phyloP scores from a whole-genome alignment of 1,140 invertebrate genomes.

The Vanessa atalanta region DNA sequence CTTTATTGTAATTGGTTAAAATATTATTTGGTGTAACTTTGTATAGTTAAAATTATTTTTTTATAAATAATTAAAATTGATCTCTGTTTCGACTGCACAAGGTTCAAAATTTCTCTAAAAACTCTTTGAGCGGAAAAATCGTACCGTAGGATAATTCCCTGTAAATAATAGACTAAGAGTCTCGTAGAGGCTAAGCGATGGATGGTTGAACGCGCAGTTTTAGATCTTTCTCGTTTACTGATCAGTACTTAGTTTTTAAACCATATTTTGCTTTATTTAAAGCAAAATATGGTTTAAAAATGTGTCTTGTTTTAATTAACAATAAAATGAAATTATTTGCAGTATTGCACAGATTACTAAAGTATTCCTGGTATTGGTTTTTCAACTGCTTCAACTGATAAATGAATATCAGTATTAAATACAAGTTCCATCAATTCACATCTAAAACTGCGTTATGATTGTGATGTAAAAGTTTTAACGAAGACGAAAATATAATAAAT shows the following conservation, averaged over 20 bases:
- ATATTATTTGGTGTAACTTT: neutral
- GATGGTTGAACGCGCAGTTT: conserved; percentile 64
- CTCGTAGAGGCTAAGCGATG: conserved; percentile 70
- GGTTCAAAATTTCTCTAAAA: conserved; percentile 39
- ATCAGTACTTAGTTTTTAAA: conserved; percentile 22
- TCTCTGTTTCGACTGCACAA: conserved; percentile 39
- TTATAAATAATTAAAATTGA: conserved; percentile 29
- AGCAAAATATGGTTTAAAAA: no score
- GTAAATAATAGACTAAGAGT: conserved; percentile 69
- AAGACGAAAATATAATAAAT: conserved; percentile 65
- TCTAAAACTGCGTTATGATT: conserved; percentile 71
- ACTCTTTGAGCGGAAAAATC: conserved; percentile 33
- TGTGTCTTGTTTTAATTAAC: no score
- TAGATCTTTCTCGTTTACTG: conserved; percentile 43
- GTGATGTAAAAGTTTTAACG: conserved; percentile 73
- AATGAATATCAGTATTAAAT: no score
- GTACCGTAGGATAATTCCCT: conserved; percentile 49
- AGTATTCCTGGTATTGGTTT: neutral
- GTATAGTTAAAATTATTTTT: neutral
- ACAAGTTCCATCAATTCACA: conserved; percentile 9
- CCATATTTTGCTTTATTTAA: no score
- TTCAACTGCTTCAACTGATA: neutral
- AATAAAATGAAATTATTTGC: neutral
- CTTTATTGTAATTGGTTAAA: neutral
- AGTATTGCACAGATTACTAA: neutral